Percentiles rank a stretch among this genome's conserved stretches.
These are phyloP conservation scores for Bombus soroeensis DNA, from an alignment of 1,140 invertebrate species.

Conservation along the genomic window DNA sequence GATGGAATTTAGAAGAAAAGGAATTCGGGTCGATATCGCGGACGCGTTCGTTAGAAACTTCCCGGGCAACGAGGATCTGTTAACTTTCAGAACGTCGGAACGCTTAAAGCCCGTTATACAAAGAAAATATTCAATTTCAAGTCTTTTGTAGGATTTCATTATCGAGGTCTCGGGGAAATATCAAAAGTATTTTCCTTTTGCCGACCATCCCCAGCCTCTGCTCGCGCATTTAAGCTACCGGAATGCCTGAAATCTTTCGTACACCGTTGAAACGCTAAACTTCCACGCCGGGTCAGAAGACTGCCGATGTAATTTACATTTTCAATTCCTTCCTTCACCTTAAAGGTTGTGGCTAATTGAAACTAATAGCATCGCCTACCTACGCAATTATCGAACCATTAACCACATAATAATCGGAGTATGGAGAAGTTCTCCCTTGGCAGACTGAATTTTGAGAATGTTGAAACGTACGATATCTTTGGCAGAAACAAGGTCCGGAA, in stretches of 20 bases:
- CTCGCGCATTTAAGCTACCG: background rate
- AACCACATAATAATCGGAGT: background rate
- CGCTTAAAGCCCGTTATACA: constrained; percentile 30
- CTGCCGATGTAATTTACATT: constrained; percentile 1
- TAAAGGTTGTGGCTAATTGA: background rate
- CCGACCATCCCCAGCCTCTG: background rate
- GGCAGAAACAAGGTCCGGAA: too few species aligned
- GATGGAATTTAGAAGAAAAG: constrained; percentile 26
- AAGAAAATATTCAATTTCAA: constrained; percentile 39
- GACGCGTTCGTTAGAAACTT: constrained; percentile 16
- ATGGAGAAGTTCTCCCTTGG: background rate
- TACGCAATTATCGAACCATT: background rate
- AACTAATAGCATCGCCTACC: background rate
- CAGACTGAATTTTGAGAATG: background rate
- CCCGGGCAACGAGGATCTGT: background rate
- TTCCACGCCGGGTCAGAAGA: background rate
- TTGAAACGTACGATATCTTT: background rate
- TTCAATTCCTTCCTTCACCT: background rate
- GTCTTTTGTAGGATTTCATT: constrained; percentile 33
- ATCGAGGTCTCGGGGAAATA: constrained; percentile 22
- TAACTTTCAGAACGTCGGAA: constrained; percentile 28
- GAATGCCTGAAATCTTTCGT: constrained; percentile 19
- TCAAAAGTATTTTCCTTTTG: constrained; percentile 31
- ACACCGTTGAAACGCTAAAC: constrained; percentile 1
- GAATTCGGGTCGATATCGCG: constrained; percentile 13